Percentiles rank a stretch among this genome's conserved stretches.
phyloP scores from a whole-genome alignment of 2,797 vertebrate genomes.

The Champsocephalus gunnari region DNA sequence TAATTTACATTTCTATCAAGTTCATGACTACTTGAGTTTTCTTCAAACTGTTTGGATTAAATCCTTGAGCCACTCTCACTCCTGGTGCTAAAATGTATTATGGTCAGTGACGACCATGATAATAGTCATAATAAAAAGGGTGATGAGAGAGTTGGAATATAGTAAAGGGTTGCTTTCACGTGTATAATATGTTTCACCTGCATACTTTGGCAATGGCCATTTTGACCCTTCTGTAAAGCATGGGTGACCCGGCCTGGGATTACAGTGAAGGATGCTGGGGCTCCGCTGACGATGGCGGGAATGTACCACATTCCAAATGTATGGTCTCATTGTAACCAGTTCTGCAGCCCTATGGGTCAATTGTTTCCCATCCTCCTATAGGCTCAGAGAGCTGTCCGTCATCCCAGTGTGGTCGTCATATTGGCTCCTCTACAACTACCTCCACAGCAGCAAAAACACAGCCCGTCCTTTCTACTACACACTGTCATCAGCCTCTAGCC shows the following conservation, averaged over 20 bases:
- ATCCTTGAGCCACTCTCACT: constrained; percentile 45
- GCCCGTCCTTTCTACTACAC: constrained; percentile 60
- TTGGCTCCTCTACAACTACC: constrained; percentile 89
- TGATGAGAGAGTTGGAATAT: constrained; percentile 25
- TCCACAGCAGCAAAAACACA: constrained; percentile 86
- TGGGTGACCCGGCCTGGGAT: not conserved
- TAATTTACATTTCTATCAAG: constrained; percentile 3
- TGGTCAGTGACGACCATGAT: constrained; percentile 30
- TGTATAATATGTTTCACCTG: constrained; percentile 15
- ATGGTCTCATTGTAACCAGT: not conserved
- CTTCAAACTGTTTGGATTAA: constrained; percentile 1
- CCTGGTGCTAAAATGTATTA: constrained; percentile 59
- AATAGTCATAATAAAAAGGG: constrained; percentile 32
- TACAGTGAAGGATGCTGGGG: not conserved
- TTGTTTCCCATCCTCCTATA: constrained; percentile 32
- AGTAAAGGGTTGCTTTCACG: constrained; percentile 31
- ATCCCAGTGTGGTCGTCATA: constrained; percentile 49
- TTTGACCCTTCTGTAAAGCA: constrained; percentile 21
- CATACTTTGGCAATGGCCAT: not conserved
- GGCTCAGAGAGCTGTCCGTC: constrained; percentile 54
- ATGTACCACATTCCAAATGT: not conserved
- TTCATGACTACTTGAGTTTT: constrained; percentile 22
- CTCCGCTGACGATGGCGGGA: constrained; percentile 5
- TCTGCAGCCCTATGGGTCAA: constrained; percentile 31
- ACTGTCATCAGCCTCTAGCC: constrained; percentile 77